Percentiles rank a stretch among this genome's conserved stretches.
phyloP scores from a whole-genome alignment of 2,113 vertebrate genomes.

The Micronycteris hirsuta region DNA sequence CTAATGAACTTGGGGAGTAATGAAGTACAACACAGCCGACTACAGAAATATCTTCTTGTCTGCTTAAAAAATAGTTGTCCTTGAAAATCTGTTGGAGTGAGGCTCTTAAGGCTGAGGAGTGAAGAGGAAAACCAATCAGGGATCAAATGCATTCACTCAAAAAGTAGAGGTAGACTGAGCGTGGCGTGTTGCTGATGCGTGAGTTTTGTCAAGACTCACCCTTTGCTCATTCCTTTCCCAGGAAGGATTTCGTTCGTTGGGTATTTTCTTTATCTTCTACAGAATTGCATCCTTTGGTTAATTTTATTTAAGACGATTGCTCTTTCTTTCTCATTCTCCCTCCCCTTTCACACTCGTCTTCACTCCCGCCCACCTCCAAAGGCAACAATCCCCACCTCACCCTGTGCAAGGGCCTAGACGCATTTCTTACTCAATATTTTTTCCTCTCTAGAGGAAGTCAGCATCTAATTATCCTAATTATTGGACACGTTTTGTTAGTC shows the following conservation, averaged over 20 bases:
- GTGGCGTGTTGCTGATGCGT: background rate
- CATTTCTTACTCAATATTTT: background rate
- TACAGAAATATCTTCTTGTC: background rate
- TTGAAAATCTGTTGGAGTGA: background rate
- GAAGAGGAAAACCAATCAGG: background rate
- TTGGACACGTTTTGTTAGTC: conserved; percentile 17
- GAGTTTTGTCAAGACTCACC: conserved; percentile 21
- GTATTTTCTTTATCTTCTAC: conserved; percentile 21
- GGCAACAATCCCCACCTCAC: background rate
- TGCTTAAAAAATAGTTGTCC: background rate
- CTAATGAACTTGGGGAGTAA: background rate
- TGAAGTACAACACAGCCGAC: background rate
- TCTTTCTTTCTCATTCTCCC: background rate
- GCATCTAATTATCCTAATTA: conserved; percentile 53
- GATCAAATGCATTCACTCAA: background rate
- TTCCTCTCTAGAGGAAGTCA: conserved; percentile 13
- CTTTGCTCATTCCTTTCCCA: background rate
- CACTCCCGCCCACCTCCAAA: background rate
- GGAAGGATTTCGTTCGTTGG: conserved; percentile 40
- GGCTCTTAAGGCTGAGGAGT: background rate
- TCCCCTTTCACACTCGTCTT: background rate
- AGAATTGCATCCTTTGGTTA: background rate
- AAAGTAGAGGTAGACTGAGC: background rate
- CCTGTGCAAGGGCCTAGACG: background rate
- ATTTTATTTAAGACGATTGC: background rate